Base-by-base conservation (phyloP, 2,888 invertebrate genomes). In the Caenorhabditis imperialis region DNA sequence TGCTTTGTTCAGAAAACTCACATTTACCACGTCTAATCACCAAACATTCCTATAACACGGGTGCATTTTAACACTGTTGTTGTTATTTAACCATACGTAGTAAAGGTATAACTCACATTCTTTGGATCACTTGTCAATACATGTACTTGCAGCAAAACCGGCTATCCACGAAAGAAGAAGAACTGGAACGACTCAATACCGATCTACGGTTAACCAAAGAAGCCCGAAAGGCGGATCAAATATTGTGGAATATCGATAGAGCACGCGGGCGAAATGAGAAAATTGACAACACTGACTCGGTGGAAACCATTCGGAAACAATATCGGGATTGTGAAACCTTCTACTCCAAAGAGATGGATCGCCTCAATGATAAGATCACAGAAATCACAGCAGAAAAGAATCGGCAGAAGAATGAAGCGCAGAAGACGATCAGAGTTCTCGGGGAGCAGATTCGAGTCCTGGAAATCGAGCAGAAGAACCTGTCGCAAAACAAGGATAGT, bases 101-200 rank as follows among this genome's bases (percentile, higher is more conserved):
- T 22, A 38, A 14, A 47, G 47, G 58, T 45, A 47, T 37, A 37
- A n/a, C n/a, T 51, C 42, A 42, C 42, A 20, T 8, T 23, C 23
- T n/a, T n/a, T n/a, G n/a, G n/a, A n/a, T n/a, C n/a, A n/a, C n/a
- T n/a, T n/a, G 16, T 18, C 22, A 22, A 20, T 45, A 18, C 20
- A 20, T 45, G 45, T 5, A 45, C 12, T 20, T 79, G 69, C 37
- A 93, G 86, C 83, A 87, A 44, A 94, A 94, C 83, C 93, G 94
- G 89, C 79, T 90, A 47, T 92, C 93, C 20, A 94, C 95, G 89
- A 89, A 95, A 69, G 92, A 94, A 85, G 91, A 95, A 40, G 92
- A 95, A 80, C 90, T 96, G 55, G 95, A 95, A 89, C 91, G 83
- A 6, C 58, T 86, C 47, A 82, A 78, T 23, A 81, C 78, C 1